Evolutionary conservation across 2,113 vertebrate genomes (phyloP), one percentile per base, ranked within the genome.

Genomic region (Canis aureus): DNA sequence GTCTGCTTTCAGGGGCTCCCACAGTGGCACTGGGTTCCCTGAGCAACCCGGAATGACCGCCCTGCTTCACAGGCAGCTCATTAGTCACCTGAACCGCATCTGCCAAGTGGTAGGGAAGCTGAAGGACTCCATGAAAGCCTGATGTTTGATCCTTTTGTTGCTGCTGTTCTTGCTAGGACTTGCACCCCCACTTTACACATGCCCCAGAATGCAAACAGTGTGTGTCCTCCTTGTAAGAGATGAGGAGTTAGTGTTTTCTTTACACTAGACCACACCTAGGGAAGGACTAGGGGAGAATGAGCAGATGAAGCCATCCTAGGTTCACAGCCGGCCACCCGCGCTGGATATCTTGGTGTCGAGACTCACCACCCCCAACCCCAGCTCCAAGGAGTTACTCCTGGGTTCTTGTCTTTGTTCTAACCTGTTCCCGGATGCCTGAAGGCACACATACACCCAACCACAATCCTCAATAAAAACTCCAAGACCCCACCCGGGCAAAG

Each of bases 21-120:
- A 0, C 0, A 38, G 20, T 15, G 3, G 29, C 35, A n/a, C 1
- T 12, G 16, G 25, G 38, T 6, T 8, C 7, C 51, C 11, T 0
- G 0, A 7, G 7, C 0, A 12, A 20, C 29, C n/a, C 83, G 27
- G 16, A 19, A 35, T 12, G 29, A 60, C 9, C 10, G 0, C 0
- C 38, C 84, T 35, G 13, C 12, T n/a, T 49, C 19, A 19, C 67
- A 62, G 20, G 20, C 62, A 57, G 25, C 8, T 15, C n/a, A 16
- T 62, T 1, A 0, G 16, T n/a, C 38, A 38, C 19, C 25, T 27
- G 20, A 16, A 29, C 60, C 38, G 38, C 43, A 53, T 23, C 22
- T 51, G 53, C 8, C 11, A 10, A 60, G 16, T 49, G 73, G 38
- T 49, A 76, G 7, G 73, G 73, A 49, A 49, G 15, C 43, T 0